Conservation (phyloP, 2,888 invertebrate genomes). For the Artemia sp. region DNA sequence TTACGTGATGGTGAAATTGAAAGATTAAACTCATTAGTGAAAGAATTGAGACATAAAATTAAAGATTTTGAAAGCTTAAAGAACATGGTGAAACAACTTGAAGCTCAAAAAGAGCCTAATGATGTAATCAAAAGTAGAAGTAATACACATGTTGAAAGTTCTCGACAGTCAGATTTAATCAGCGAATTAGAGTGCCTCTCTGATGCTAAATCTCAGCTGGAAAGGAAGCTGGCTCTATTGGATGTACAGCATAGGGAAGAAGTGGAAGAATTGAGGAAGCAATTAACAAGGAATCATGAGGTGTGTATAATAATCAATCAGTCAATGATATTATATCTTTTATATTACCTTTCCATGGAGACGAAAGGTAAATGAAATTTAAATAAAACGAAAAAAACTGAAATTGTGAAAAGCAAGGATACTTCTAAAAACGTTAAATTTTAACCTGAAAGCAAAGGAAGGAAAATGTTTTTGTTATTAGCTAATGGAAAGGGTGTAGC, state of each 20-base stretch:
- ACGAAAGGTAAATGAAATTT: no score
- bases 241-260: conserved; percentile 12
- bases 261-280: not conserved
- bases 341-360: no score
- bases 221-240: conserved; percentile 1
- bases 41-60: not conserved
- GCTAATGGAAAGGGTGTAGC: no score
- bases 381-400: no score
- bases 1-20: not conserved
- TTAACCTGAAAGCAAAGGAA: no score
- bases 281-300: not conserved
- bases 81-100: not conserved
- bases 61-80: conserved; percentile 7
- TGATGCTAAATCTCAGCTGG: not conserved
- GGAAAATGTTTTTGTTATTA: no score
- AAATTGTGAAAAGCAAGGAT: no score
- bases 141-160: not conserved
- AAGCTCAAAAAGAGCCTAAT: not conserved
- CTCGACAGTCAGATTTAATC: not conserved
- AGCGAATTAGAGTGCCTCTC: not conserved
- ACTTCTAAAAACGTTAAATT: no score
- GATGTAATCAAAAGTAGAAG: not conserved
- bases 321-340: no score
- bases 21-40: not conserved
- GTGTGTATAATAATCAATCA: not conserved